Evolutionary conservation across 1,140 invertebrate genomes (phyloP).

Genomic region (Aphis gossypii): DNA sequence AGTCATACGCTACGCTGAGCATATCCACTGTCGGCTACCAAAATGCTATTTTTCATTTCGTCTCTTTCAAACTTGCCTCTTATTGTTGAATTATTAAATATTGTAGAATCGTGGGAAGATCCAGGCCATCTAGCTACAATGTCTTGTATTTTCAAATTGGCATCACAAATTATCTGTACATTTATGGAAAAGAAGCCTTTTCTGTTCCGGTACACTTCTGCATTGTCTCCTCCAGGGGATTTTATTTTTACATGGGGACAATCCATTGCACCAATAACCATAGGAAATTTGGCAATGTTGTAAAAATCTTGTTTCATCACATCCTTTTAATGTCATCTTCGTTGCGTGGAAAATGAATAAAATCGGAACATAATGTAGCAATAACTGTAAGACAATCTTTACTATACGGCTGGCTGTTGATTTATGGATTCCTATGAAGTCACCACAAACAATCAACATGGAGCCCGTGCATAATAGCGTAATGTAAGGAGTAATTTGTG

Average conservation of each 20-base stretch:
- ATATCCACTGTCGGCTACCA: too few species aligned
- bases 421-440: conserved; percentile 47
- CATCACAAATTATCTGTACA: conserved; percentile 64
- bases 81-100: conserved; percentile 61
- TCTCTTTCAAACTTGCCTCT: too few species aligned
- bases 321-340: conserved; percentile 59
- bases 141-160: conserved; percentile 63
- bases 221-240: conserved; percentile 60
- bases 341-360: conserved; percentile 61
- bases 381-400: conserved; percentile 27
- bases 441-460: background rate
- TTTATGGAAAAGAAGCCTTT: conserved; percentile 65
- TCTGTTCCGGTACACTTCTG: conserved; percentile 64
- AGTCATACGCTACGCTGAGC: too few species aligned
- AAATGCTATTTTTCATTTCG: too few species aligned
- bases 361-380: conserved; percentile 47
- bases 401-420: conserved; percentile 54
- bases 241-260: conserved; percentile 64
- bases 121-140: conserved; percentile 64
- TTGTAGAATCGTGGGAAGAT: conserved; percentile 63
- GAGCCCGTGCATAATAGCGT: background rate
- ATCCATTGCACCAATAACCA: conserved; percentile 65
- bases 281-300: conserved; percentile 63
- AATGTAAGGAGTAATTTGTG: background rate
- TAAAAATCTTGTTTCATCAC: conserved; percentile 62